These are phyloP conservation scores for Drosophila baimaii DNA, from an alignment of 1,140 invertebrate species.

Conservation along the genomic window DNA sequence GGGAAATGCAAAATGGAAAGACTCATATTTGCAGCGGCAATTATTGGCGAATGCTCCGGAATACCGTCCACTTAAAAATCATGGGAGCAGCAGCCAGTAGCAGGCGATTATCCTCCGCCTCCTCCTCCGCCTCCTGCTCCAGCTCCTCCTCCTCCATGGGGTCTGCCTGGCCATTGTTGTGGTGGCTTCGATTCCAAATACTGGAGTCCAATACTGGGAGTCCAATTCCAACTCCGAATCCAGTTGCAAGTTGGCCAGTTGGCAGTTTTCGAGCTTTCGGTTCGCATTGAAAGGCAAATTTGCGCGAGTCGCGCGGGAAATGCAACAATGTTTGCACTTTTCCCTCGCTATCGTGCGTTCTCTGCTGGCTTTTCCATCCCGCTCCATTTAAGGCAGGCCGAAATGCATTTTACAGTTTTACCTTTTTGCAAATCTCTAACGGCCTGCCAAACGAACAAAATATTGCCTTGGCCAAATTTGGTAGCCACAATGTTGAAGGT, in stretches of 20 bases:
- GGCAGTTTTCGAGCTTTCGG: conserved; percentile 6
- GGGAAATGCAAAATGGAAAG: conserved; percentile 15
- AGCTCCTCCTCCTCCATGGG: conserved; percentile 1
- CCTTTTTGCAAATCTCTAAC: conserved; percentile 71
- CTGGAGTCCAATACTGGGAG: neutral
- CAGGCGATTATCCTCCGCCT: conserved; percentile 28
- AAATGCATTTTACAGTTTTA: conserved; percentile 79
- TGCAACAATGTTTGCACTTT: conserved; percentile 62
- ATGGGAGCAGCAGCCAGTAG: conserved; percentile 38
- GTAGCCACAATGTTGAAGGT: conserved; percentile 42
- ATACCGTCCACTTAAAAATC: conserved; percentile 52
- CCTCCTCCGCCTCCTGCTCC: neutral
- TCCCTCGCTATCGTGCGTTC: conserved; percentile 71
- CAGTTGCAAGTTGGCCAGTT: conserved; percentile 21
- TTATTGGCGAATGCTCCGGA: conserved; percentile 37
- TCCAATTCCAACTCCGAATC: conserved; percentile 5
- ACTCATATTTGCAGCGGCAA: conserved; percentile 52
- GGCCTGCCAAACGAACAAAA: conserved; percentile 67
- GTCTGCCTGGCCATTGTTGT: conserved; percentile 20
- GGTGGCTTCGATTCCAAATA: conserved; percentile 15
- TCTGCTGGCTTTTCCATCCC: conserved; percentile 67
- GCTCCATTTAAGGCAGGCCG: conserved; percentile 71
- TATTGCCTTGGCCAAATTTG: conserved; percentile 78
- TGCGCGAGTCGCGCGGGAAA: conserved; percentile 28
- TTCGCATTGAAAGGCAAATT: conserved; percentile 51